Conservation (phyloP, 2,797 vertebrate species). For the Hydrophis major region DNA sequence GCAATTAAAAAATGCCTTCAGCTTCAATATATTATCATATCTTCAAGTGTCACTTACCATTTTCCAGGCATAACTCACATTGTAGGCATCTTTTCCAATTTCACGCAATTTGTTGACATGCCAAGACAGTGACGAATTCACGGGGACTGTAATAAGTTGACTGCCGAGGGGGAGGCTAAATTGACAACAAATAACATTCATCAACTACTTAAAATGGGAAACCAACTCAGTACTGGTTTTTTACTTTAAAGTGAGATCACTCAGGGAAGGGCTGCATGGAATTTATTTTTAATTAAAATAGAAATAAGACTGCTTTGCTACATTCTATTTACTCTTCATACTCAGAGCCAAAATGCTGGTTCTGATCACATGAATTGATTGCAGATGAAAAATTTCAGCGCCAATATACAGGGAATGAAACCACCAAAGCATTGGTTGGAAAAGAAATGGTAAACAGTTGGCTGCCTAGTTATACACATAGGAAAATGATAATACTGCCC, state of each 20-base stretch:
- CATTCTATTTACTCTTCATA: not conserved
- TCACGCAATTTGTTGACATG: slow-evolving; percentile 92
- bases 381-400: not conserved
- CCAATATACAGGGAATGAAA: not conserved
- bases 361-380: not conserved
- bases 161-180: slow-evolving; percentile 94
- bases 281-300: not conserved
- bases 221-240: slow-evolving; percentile 17
- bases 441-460: not conserved
- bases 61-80: slow-evolving; percentile 99
- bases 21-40: not conserved
- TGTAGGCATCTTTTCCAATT: slow-evolving; percentile 87
- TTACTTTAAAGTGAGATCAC: not conserved
- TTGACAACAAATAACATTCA: slow-evolving; percentile 56
- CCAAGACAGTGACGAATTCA: slow-evolving; percentile 97
- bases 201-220: slow-evolving; percentile 43
- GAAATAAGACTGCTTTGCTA: not conserved
- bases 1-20: slow-evolving; percentile 12
- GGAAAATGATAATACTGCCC: not conserved
- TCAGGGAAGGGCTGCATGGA: not conserved
- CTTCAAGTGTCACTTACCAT: slow-evolving; percentile 76
- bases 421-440: not conserved
- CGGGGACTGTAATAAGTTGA: slow-evolving; percentile 91
- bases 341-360: not conserved
- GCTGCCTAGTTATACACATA: not conserved